Evolutionary conservation across 2,797 vertebrate species (phyloP).

Genomic region (Anolis apletophallus): DNA sequence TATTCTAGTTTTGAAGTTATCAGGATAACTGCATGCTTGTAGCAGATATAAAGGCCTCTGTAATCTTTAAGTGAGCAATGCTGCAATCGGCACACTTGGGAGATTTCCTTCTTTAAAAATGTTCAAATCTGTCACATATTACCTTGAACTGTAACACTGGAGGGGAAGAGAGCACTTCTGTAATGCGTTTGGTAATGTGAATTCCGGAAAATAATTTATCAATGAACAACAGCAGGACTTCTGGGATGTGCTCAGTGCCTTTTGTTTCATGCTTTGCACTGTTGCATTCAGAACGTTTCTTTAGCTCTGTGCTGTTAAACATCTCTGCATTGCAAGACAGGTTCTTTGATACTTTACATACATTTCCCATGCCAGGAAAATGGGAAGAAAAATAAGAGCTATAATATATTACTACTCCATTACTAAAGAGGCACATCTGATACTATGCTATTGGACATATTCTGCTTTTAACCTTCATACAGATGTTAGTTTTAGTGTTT

Average conservation of each 20-base stretch:
- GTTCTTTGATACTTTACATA: slow-evolving; percentile 46
- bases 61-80: slow-evolving; percentile 65
- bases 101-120: slow-evolving; percentile 66
- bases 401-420: no score
- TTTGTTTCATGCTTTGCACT: slow-evolving; percentile 45
- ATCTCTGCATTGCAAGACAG: slow-evolving; percentile 53
- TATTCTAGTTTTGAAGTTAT: slow-evolving; percentile 67
- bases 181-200: slow-evolving; percentile 64
- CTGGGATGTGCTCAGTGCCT: slow-evolving; percentile 36
- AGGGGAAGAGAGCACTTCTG: slow-evolving; percentile 61
- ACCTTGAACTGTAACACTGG: slow-evolving; percentile 68
- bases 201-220: slow-evolving; percentile 72
- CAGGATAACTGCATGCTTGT: slow-evolving; percentile 61
- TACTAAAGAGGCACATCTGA: no score
- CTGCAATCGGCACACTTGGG: slow-evolving; percentile 53
- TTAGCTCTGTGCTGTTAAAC: slow-evolving; percentile 44
- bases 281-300: slow-evolving; percentile 43
- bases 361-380: slow-evolving; percentile 29
- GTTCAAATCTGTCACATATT: slow-evolving; percentile 69
- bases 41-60: slow-evolving; percentile 63
- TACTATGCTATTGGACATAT: background rate
- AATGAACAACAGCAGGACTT: slow-evolving; percentile 56
- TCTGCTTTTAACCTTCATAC: background rate
- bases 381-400: background rate
- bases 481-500: no score